Evolutionary conservation across 2,797 vertebrate species (phyloP).

Genomic region (Macropodus opercularis): DNA sequence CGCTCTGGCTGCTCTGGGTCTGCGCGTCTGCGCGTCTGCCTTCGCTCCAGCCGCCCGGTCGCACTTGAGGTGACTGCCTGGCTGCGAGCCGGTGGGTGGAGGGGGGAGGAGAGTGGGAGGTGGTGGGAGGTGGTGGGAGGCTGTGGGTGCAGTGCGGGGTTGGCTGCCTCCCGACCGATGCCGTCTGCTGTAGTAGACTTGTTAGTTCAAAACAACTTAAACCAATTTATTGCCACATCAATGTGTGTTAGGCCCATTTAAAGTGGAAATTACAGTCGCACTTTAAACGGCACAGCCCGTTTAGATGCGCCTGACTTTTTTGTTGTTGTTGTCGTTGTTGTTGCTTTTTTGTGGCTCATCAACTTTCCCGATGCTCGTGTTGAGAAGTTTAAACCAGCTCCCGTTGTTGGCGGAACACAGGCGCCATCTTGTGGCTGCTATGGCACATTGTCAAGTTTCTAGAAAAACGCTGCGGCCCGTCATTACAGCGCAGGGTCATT

Average conservation of each 20-base stretch:
- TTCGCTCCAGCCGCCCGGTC: slow-evolving; percentile 41
- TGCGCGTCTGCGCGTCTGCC: slow-evolving; percentile 18
- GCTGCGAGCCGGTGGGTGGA: slow-evolving; percentile 52
- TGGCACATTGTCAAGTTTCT: background rate
- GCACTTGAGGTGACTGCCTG: slow-evolving; percentile 63
- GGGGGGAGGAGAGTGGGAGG: slow-evolving; percentile 11
- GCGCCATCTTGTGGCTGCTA: slow-evolving; percentile 65
- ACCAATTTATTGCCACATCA: slow-evolving; percentile 17
- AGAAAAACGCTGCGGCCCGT: background rate
- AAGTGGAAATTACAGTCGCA: too few species aligned
- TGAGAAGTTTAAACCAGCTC: background rate
- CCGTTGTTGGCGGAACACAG: slow-evolving; percentile 7
- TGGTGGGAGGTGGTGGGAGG: slow-evolving; percentile 10
- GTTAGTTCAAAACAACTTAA: background rate
- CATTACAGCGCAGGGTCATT: background rate
- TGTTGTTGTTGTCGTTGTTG: too few species aligned
- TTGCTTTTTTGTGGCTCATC: too few species aligned
- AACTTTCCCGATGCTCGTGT: too few species aligned
- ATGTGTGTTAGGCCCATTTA: background rate
- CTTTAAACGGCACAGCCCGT: too few species aligned
- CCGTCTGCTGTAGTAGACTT: background rate
- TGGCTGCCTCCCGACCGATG: background rate
- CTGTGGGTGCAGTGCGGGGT: slow-evolving; percentile 15
- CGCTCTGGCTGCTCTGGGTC: slow-evolving; percentile 7
- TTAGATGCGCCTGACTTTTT: too few species aligned